phyloP scores from a whole-genome alignment of 2,113 vertebrate genomes.

The Thunnus maccoyii region DNA sequence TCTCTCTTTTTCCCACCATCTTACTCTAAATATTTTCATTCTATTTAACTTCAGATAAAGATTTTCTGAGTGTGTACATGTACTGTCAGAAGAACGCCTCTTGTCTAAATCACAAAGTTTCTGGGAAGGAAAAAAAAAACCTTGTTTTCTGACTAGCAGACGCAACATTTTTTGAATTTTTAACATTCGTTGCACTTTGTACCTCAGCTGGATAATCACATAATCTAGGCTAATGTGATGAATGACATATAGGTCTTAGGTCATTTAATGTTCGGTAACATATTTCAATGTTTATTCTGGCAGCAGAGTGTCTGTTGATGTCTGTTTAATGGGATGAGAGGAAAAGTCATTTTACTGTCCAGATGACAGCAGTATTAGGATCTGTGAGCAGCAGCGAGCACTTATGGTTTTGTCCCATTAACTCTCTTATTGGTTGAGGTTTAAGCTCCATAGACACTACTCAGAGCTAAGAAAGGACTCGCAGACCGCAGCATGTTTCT shows the following conservation, averaged over 20 bases:
- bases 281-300: background rate
- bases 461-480: no score
- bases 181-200: conserved; percentile 6
- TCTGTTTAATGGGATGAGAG: background rate
- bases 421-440: no score
- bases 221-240: conserved; percentile 13
- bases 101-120: conserved; percentile 1
- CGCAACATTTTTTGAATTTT: conserved; percentile 31
- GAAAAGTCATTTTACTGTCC: no score
- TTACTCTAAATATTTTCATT: conserved; percentile 1
- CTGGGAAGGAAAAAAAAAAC: background rate
- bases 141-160: background rate
- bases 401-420: no score
- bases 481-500: no score
- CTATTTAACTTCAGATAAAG: background rate
- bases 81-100: background rate
- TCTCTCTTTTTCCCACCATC: background rate
- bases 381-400: no score
- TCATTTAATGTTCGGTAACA: background rate
- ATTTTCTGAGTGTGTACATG: background rate
- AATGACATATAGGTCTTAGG: background rate
- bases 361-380: no score
- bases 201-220: conserved; percentile 20
- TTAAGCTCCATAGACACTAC: no score
- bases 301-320: background rate